Conservation (phyloP, 2,113 vertebrate species). For the Microcebus lehilahytsara region DNA sequence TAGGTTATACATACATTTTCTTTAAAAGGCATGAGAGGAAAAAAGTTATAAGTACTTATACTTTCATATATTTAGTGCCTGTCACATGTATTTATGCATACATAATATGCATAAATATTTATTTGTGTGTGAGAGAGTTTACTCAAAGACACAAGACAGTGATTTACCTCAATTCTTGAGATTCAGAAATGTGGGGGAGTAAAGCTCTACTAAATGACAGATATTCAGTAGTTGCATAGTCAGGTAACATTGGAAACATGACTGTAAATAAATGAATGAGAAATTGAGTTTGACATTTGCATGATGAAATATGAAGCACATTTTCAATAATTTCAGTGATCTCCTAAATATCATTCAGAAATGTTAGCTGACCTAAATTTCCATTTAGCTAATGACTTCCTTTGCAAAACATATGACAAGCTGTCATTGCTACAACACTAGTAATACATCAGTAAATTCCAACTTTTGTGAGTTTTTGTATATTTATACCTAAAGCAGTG, state of each 20-base stretch:
- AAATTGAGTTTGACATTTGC: constrained; percentile 62
- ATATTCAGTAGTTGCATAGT: not conserved
- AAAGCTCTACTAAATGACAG: constrained; percentile 49
- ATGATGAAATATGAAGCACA: constrained; percentile 72
- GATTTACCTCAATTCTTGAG: not conserved
- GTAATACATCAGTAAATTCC: constrained; percentile 82
- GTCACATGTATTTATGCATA: not conserved
- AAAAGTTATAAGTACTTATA: not conserved
- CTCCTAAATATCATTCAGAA: constrained; percentile 72
- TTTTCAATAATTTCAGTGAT: constrained; percentile 78
- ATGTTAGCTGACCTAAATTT: constrained; percentile 77
- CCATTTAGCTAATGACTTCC: constrained; percentile 82
- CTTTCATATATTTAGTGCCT: not conserved
- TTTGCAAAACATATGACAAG: constrained; percentile 76
- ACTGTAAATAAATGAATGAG: constrained; percentile 78
- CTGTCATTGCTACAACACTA: constrained; percentile 75
- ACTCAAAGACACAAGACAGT: not conserved
- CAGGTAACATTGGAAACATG: constrained; percentile 46
- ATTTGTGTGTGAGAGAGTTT: not conserved
- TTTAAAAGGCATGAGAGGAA: not conserved
- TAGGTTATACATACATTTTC: not conserved
- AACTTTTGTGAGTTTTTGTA: constrained; percentile 59
- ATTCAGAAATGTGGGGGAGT: not conserved
- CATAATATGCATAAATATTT: not conserved
- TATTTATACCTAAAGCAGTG: constrained; percentile 65